Evolutionary conservation across 2,113 vertebrate species (phyloP).

Genomic region (Hemichromis elongatus): DNA sequence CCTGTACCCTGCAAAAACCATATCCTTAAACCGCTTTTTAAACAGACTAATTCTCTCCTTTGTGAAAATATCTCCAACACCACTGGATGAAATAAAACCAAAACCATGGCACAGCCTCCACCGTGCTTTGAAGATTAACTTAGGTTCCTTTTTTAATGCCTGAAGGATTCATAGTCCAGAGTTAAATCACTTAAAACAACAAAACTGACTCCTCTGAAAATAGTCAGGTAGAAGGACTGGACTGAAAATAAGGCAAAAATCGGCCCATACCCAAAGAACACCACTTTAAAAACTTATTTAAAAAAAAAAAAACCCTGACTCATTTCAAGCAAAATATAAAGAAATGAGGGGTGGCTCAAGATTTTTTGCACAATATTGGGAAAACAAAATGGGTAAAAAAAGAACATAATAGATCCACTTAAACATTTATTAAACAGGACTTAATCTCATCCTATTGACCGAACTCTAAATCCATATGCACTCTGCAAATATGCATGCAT

Average conservation of each 20-base stretch:
- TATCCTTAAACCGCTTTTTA: no score
- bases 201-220: background rate
- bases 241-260: background rate
- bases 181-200: background rate
- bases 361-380: background rate
- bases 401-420: background rate
- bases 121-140: background rate
- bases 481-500: background rate
- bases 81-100: background rate
- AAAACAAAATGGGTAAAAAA: background rate
- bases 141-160: background rate
- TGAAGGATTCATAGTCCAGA: background rate
- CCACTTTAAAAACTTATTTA: background rate
- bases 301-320: accelerated
- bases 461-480: background rate
- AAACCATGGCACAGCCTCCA: background rate
- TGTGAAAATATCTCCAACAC: background rate
- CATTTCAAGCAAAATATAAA: background rate
- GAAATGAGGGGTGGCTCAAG: background rate
- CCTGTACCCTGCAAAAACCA: no score
- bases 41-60: background rate
- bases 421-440: background rate
- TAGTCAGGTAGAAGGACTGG: background rate
- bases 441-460: background rate
- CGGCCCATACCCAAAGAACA: background rate